A percentile compares a stretch with the other conserved stretches of the same genome.
phyloP scores from a whole-genome alignment of 2,113 vertebrate species.

The Indri indri region DNA sequence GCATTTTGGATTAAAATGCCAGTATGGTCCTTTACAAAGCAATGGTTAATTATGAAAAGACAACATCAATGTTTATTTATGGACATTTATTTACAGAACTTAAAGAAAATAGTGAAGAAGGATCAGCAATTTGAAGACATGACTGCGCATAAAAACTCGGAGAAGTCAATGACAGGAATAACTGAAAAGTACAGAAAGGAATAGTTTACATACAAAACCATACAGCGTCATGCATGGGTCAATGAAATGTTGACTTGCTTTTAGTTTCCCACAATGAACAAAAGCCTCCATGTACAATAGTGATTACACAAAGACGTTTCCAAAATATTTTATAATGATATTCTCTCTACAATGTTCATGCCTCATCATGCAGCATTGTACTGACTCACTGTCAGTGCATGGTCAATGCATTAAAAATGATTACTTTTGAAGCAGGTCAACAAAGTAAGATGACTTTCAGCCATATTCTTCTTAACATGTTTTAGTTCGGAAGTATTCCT shows the following conservation, averaged over 20 bases:
- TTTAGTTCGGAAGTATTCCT: slow-evolving; percentile 65
- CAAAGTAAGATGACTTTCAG: slow-evolving; percentile 78
- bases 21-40: slow-evolving; percentile 86
- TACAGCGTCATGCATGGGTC: slow-evolving; percentile 93
- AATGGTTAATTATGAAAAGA: slow-evolving; percentile 89
- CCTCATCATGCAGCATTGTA: slow-evolving; percentile 83
- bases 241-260: slow-evolving; percentile 92
- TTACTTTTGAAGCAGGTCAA: slow-evolving; percentile 76
- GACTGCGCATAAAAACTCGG: slow-evolving; percentile 83
- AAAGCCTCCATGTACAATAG: slow-evolving; percentile 95
- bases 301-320: slow-evolving; percentile 91
- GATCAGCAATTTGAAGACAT: slow-evolving; percentile 82
- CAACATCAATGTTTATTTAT: slow-evolving; percentile 85
- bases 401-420: slow-evolving; percentile 79
- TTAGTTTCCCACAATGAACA: slow-evolving; percentile 91
- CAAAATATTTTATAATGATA: slow-evolving; percentile 98
- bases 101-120: slow-evolving; percentile 82
- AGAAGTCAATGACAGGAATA: slow-evolving; percentile 84
- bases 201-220: slow-evolving; percentile 84
- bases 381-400: slow-evolving; percentile 91
- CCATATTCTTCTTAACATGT: slow-evolving; percentile 77
- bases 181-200: slow-evolving; percentile 84
- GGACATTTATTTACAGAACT: slow-evolving; percentile 86
- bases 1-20: slow-evolving; percentile 90
- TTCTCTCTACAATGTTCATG: slow-evolving; percentile 87